Conservation (phyloP, 2,113 vertebrate genomes). For the Scopus umbretta region DNA sequence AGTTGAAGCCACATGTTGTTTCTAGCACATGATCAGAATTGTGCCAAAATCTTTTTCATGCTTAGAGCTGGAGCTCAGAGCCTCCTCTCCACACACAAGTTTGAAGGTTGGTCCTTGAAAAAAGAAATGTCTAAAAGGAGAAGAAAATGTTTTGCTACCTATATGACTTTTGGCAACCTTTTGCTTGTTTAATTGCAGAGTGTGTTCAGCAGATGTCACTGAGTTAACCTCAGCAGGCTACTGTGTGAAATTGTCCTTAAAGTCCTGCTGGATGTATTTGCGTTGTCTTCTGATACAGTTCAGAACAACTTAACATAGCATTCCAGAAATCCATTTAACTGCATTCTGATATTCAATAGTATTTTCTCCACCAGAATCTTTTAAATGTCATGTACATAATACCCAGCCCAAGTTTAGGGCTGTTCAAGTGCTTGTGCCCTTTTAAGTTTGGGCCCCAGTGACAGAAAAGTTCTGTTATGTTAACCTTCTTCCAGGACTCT, state of each 20-base stretch:
- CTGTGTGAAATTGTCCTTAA: background rate
- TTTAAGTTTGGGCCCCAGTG: background rate
- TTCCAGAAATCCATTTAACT: background rate
- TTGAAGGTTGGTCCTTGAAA: background rate
- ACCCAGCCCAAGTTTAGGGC: background rate
- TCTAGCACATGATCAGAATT: background rate
- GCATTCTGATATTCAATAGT: background rate
- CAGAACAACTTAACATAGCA: background rate
- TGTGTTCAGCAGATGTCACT: background rate
- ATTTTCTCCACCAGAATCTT: background rate
- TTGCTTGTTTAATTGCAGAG: background rate
- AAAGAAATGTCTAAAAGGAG: background rate
- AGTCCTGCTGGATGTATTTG: background rate
- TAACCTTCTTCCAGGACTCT: background rate
- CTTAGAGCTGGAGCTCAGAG: background rate
- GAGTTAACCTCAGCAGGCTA: background rate
- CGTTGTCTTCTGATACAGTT: background rate
- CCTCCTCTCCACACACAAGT: background rate
- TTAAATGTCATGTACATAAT: background rate
- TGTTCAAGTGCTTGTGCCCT: background rate
- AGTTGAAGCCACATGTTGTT: background rate
- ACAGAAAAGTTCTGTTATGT: background rate
- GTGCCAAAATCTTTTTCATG: background rate
- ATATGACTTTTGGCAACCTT: background rate
- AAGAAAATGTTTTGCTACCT: background rate